A percentile compares a stretch with the other conserved stretches of the same genome.
phyloP scores from a whole-genome alignment of 2,888 invertebrate species.

The Luperina nickerlii region DNA sequence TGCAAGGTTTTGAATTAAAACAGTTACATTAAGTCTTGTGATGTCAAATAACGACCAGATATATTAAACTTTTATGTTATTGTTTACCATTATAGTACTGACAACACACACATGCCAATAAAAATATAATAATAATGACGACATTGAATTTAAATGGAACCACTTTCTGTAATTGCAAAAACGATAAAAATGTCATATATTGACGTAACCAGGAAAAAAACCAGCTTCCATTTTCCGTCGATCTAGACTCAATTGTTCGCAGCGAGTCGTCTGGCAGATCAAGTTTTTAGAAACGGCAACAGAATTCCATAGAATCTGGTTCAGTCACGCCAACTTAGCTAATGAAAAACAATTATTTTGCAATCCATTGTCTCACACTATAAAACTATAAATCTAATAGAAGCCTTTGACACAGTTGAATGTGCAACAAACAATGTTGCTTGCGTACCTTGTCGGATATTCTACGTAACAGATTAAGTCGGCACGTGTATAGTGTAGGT shows the following conservation, averaged over 20 bases:
- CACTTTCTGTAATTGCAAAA: conserved; percentile 50
- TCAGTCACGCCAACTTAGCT: conserved; percentile 73
- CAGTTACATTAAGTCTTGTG: conserved; percentile 1
- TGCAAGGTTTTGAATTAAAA: conserved; percentile 27
- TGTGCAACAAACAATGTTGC: conserved; percentile 68
- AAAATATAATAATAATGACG: conserved; percentile 28
- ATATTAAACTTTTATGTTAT: not conserved
- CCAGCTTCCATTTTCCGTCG: conserved; percentile 45
- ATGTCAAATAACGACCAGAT: conserved; percentile 12
- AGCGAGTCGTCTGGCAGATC: conserved; percentile 68
- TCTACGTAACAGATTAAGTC: conserved; percentile 68
- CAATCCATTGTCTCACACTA: conserved; percentile 74
- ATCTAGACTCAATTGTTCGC: conserved; percentile 51
- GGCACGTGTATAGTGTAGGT: conserved; percentile 77
- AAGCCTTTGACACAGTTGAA: conserved; percentile 72
- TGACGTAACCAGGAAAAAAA: conserved; percentile 61
- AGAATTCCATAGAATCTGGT: conserved; percentile 77
- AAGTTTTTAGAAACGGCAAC: conserved; percentile 79
- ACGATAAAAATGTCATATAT: conserved; percentile 50
- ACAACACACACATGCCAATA: conserved; percentile 7
- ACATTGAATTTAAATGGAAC: conserved; percentile 56
- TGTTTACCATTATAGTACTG: not conserved
- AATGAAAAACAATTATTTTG: conserved; percentile 75
- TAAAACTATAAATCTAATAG: conserved; percentile 72
- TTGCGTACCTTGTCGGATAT: conserved; percentile 53